Percentiles rank a stretch among this genome's conserved stretches.
Evolutionary conservation across 2,888 invertebrate genomes (phyloP).

Genomic region (Epistrophella euchroma): DNA sequence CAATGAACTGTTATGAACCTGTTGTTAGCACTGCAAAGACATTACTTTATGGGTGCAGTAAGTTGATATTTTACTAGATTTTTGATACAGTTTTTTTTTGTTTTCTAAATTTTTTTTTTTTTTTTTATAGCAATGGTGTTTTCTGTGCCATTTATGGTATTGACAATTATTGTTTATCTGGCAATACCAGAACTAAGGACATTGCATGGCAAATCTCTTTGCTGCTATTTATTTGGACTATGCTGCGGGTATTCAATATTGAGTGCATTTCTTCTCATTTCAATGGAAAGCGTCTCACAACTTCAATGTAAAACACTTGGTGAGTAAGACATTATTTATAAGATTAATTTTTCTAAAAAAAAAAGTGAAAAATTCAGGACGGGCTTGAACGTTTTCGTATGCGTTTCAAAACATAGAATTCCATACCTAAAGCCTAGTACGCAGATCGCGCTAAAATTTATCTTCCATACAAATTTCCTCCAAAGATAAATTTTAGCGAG

Average conservation of each 20-base stretch:
- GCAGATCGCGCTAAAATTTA: too few relatives aligned
- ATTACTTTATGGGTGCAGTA: conserved; percentile 81
- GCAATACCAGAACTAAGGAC: conserved; percentile 89
- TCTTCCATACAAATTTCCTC: too few relatives aligned
- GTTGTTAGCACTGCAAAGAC: conserved; percentile 76
- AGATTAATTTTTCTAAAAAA: too few relatives aligned
- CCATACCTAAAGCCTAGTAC: too few relatives aligned
- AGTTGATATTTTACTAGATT: conserved; percentile 46
- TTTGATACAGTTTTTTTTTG: neutral
- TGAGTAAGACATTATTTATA: neutral
- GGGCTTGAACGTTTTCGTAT: too few relatives aligned
- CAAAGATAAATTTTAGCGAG: too few relatives aligned
- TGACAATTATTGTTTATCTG: conserved; percentile 90
- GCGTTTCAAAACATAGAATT: too few relatives aligned
- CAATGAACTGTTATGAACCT: conserved; percentile 79
- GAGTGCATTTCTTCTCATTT: conserved; percentile 79
- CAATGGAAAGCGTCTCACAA: conserved; percentile 67
- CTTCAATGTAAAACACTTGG: conserved; percentile 14
- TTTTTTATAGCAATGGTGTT: conserved; percentile 87
- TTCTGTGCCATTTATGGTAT: conserved; percentile 89
- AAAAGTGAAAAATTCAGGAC: too few relatives aligned
- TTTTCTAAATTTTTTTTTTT: neutral
- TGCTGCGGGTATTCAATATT: conserved; percentile 87
- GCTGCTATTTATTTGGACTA: conserved; percentile 89
- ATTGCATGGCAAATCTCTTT: conserved; percentile 90